Conservation (phyloP, 1,140 invertebrate species). For the Drosophila lacteicornis region DNA sequence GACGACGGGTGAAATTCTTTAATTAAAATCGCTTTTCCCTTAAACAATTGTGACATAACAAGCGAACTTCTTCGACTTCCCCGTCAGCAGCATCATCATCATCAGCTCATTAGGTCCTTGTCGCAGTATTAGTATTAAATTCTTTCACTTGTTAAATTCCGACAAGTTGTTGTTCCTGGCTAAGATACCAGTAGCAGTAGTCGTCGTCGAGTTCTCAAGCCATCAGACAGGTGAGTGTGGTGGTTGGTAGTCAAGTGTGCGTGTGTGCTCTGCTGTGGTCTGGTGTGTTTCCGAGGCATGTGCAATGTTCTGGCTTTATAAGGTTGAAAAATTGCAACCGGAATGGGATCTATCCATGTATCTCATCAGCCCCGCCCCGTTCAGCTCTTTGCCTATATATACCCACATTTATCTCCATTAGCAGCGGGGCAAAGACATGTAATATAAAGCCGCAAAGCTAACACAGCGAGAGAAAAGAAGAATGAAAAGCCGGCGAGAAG, state of each 20-base stretch:
- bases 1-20: slow-evolving; percentile 60
- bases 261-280: slow-evolving; percentile 4
- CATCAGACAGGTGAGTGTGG: slow-evolving; percentile 31
- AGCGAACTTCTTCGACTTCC: slow-evolving; percentile 26
- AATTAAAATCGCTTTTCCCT: slow-evolving; percentile 69
- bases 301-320: slow-evolving; percentile 65
- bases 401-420: slow-evolving; percentile 47
- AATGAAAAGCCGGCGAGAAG: slow-evolving; percentile 15
- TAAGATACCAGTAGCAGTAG: slow-evolving; percentile 18
- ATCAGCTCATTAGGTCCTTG: slow-evolving; percentile 64
- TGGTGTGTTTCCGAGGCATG: slow-evolving; percentile 43
- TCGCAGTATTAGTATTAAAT: slow-evolving; percentile 61
- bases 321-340: slow-evolving; percentile 75
- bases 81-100: slow-evolving; percentile 16
- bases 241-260: slow-evolving; percentile 22
- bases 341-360: slow-evolving; percentile 60
- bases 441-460: background rate
- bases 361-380: slow-evolving; percentile 15
- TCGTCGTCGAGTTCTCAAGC: slow-evolving; percentile 37
- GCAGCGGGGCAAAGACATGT: slow-evolving; percentile 28
- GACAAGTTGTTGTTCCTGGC: slow-evolving; percentile 15
- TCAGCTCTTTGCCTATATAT: slow-evolving; percentile 8
- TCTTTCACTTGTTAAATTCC: slow-evolving; percentile 68
- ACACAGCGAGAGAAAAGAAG: background rate
- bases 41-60: slow-evolving; percentile 65